These are phyloP conservation scores for Harpagoxenus sublaevis DNA, from an alignment of 2,888 invertebrate genomes.

Conservation along the genomic window DNA sequence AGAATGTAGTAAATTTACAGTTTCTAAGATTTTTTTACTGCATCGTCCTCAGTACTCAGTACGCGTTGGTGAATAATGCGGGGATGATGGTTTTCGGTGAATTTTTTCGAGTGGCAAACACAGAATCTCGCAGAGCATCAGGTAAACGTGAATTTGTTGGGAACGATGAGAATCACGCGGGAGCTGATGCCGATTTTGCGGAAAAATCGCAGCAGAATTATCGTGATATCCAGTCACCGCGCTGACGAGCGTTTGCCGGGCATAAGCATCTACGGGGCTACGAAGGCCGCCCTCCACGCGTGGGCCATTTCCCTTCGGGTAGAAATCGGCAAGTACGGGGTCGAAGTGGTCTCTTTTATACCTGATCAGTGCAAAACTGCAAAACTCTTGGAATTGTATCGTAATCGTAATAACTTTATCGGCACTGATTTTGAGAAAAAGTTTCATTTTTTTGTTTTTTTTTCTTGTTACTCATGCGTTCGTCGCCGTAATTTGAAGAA, in stretches of 20 bases:
- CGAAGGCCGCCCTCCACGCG: constrained; percentile 92
- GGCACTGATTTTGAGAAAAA: no score
- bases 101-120: constrained; percentile 94
- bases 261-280: constrained; percentile 92
- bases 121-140: constrained; percentile 86
- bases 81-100: constrained; percentile 96
- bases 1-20: background rate
- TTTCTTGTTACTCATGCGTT: background rate
- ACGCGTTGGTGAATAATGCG: constrained; percentile 96
- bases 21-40: background rate
- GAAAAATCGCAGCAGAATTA: constrained; percentile 88
- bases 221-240: constrained; percentile 95
- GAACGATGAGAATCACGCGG: constrained; percentile 92
- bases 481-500: background rate
- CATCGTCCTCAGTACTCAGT: constrained; percentile 88
- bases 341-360: constrained; percentile 91
- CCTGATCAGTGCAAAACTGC: constrained; percentile 88
- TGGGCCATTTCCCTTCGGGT: constrained; percentile 92
- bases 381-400: no score
- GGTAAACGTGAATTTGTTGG: constrained; percentile 93
- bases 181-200: constrained; percentile 91
- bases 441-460: no score
- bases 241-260: constrained; percentile 91
- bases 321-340: constrained; percentile 91
- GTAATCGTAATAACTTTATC: no score